phyloP scores from a whole-genome alignment of 1,140 invertebrate genomes.

The Sinonovacula constricta region DNA sequence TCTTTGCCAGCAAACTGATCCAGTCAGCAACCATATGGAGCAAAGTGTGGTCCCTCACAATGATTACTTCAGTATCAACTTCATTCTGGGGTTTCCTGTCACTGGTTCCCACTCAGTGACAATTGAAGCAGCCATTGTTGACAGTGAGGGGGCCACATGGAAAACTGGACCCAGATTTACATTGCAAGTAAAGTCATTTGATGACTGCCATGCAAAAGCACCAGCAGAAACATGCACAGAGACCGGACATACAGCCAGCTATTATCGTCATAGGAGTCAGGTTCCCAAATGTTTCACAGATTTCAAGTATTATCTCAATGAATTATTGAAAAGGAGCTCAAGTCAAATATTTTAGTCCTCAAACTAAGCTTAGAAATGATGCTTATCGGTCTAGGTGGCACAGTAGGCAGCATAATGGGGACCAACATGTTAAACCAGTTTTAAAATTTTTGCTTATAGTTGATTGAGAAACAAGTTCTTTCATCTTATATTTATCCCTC shows the following conservation, averaged over 20 bases:
- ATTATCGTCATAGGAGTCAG: slow-evolving; percentile 3
- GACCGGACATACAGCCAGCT: slow-evolving; percentile 37
- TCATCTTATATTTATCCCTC: too few species aligned
- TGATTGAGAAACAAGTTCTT: too few species aligned
- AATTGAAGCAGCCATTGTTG: slow-evolving; percentile 86
- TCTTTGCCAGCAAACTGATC: slow-evolving; percentile 78
- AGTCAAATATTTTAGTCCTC: too few species aligned
- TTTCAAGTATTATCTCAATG: too few species aligned
- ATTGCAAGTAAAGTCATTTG: slow-evolving; percentile 85
- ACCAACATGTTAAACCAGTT: too few species aligned
- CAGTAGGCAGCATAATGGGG: too few species aligned
- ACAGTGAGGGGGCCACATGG: slow-evolving; percentile 86
- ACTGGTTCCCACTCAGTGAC: slow-evolving; percentile 81
- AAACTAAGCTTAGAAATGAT: too few species aligned
- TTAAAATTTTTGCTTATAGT: too few species aligned
- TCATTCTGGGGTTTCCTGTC: slow-evolving; percentile 83
- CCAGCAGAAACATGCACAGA: slow-evolving; percentile 40
- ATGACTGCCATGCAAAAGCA: slow-evolving; percentile 80
- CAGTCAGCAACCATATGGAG: slow-evolving; percentile 80
- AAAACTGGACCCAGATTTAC: slow-evolving; percentile 86
- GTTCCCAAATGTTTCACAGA: too few species aligned
- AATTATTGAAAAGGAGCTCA: too few species aligned
- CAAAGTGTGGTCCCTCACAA: slow-evolving; percentile 87
- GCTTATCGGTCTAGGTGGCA: too few species aligned
- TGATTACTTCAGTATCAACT: slow-evolving; percentile 89